Evolutionary conservation across 2,113 vertebrate species (phyloP).

Genomic region (Tachysurus fulvidraco): DNA sequence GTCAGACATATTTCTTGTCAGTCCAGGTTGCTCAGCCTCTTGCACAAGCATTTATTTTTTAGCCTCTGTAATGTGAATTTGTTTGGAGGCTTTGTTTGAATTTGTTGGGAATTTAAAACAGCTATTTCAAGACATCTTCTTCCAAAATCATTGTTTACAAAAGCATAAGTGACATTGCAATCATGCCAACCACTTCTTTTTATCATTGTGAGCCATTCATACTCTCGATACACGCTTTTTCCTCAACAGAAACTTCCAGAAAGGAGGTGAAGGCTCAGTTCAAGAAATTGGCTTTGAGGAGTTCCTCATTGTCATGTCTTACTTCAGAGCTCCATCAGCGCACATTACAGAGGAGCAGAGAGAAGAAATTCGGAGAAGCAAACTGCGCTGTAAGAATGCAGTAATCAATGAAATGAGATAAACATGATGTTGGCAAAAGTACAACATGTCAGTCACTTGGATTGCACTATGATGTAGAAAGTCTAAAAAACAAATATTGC

Average conservation of each 20-base stretch:
- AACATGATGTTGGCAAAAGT: not conserved
- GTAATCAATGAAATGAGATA: not conserved
- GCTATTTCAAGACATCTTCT: not conserved
- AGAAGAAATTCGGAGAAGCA: constrained; percentile 79
- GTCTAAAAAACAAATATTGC: not conserved
- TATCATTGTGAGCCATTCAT: not conserved
- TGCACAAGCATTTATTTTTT: not conserved
- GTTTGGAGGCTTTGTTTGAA: not conserved
- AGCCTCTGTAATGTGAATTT: not conserved
- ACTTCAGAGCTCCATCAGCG: constrained; percentile 84
- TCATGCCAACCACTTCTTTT: not conserved
- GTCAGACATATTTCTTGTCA: not conserved
- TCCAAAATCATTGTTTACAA: not conserved
- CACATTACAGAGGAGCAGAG: constrained; percentile 82
- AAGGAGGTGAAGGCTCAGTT: constrained; percentile 69
- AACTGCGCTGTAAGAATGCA: constrained; percentile 83
- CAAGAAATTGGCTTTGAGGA: constrained; percentile 91
- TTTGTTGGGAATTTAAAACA: not conserved
- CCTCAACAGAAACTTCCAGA: constrained; percentile 80
- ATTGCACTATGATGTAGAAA: no score
- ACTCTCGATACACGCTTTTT: no score
- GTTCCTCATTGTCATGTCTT: constrained; percentile 92
- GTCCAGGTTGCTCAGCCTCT: not conserved
- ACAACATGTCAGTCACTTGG: not conserved
- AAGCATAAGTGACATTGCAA: not conserved